phyloP scores from a whole-genome alignment of 2,888 invertebrate species.

The Hirtodrosophila cameraria region DNA sequence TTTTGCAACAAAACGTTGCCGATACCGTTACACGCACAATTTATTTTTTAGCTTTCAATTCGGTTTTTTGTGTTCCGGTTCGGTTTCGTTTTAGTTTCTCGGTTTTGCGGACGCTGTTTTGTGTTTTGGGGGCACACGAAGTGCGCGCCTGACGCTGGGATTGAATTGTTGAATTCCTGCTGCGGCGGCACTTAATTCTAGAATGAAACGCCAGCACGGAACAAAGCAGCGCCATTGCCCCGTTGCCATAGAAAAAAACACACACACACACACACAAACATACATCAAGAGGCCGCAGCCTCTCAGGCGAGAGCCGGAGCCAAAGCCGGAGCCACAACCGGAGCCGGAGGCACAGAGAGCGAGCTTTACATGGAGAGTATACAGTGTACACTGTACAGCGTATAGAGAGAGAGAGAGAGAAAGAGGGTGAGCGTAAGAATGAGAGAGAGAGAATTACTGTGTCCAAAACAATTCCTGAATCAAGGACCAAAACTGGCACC shows the following conservation, averaged over 20 bases:
- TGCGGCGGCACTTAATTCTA: constrained; percentile 82
- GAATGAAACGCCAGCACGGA: constrained; percentile 72
- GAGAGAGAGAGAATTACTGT: constrained; percentile 3
- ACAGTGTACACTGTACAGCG: not conserved
- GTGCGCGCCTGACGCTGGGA: constrained; percentile 62
- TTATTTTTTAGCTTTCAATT: too few relatives aligned
- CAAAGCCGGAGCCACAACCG: constrained; percentile 11
- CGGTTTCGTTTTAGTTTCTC: constrained; percentile 17
- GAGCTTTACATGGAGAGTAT: constrained; percentile 28
- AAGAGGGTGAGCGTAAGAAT: constrained; percentile 1
- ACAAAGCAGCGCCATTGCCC: constrained; percentile 54
- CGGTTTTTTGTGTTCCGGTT: constrained; percentile 19
- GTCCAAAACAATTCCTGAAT: too few relatives aligned
- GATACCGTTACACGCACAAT: constrained; percentile 44
- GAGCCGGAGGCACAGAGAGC: constrained; percentile 21
- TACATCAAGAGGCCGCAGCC: constrained; percentile 56
- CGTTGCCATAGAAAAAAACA: constrained; percentile 40
- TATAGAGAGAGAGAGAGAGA: constrained; percentile 8
- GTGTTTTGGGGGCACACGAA: constrained; percentile 56
- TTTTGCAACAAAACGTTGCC: constrained; percentile 30
- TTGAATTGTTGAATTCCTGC: constrained; percentile 74
- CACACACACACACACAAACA: too few relatives aligned
- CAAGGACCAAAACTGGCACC: too few relatives aligned
- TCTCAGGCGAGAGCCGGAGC: constrained; percentile 32
- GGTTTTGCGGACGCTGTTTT: constrained; percentile 13